Evolutionary conservation across 30 jellyfish, hydroid and myxozoan species (phyloP), one percentile per base, ranked within the genome.

Genomic region (Chironex yamaguchii): DNA sequence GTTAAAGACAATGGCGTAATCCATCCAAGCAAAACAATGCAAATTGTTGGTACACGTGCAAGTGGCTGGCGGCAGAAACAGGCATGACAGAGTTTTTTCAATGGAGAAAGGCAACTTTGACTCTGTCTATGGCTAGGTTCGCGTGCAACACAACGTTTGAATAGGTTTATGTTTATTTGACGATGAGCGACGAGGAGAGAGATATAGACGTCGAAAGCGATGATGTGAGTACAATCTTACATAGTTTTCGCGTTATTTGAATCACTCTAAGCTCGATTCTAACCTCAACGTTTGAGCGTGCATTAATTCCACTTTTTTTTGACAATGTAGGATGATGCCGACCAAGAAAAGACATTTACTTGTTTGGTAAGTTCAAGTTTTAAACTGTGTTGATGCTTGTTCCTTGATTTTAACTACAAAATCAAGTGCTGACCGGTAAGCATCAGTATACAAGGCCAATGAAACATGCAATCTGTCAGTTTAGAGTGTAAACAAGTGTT

Each of bases 151-250:
- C 17, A 42, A 42, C 17, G 13, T 42, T 42, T 42, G 9, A 42
- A 42, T 17, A n/a, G n/a, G n/a, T 42, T 9, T 42, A 42, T 17
- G 17, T 42, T 11, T 26, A 13, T 42, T 25, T n/a, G 42, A 77
- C 52, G 29, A 92, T 92, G 98, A 92, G 98, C 84, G 98, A 92
- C 91, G 98, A 92, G 72, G 98, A 92, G 70, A 86, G 81, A 48
- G 98, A 92, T 21, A 90, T 92, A 63, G 98, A 92, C 71, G 98
- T 92, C n/a, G 98, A 92, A 87, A 86, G 97, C 81, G 98, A 92
- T 54, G 98, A 92, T 52, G 98, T 92, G 81, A 75, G 97, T 86
- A 1, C 58, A 29, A 28, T 32, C 13, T 54, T 28, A 26, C 29
- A 20, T 28, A 9, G 21, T n/a, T 26, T 36, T 54, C 30, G 11